A percentile compares a stretch with the other conserved stretches of the same genome.
Evolutionary conservation across 1,140 invertebrate species (phyloP).

Genomic region (Lordiphosa mommai): DNA sequence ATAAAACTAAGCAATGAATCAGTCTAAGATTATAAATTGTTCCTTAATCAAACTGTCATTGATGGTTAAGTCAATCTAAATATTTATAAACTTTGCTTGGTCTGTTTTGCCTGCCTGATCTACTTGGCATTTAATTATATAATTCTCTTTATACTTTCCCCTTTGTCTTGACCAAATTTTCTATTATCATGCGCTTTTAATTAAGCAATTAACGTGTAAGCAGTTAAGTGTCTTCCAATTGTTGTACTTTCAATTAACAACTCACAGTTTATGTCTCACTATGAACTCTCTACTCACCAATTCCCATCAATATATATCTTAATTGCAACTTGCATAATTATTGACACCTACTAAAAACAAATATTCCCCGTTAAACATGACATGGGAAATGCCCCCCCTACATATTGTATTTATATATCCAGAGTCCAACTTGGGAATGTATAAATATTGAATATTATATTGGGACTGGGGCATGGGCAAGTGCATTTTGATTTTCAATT

Average conservation of each 20-base stretch:
- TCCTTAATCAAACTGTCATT: too few species aligned
- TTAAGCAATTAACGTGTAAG: conserved; percentile 4
- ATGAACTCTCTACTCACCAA: neutral
- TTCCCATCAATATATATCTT: neutral
- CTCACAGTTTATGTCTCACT: too few species aligned
- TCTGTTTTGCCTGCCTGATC: too few species aligned
- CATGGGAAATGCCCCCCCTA: conserved; percentile 58
- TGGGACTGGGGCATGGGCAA: conserved; percentile 22
- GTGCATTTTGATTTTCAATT: conserved; percentile 38
- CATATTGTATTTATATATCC: neutral
- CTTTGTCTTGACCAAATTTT: too few species aligned
- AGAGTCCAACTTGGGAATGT: conserved; percentile 17
- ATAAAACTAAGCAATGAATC: too few species aligned
- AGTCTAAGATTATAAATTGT: too few species aligned
- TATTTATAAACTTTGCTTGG: too few species aligned
- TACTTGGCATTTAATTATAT: too few species aligned
- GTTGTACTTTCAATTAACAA: conserved; percentile 15
- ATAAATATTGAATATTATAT: conserved; percentile 8
- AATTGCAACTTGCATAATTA: conserved; percentile 42
- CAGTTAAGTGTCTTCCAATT: neutral
- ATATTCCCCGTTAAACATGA: conserved; percentile 35
- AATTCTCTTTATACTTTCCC: conserved; percentile 3
- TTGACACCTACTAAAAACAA: conserved; percentile 35
- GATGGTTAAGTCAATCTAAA: too few species aligned
- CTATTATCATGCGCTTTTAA: neutral